Evolutionary conservation across 2,888 invertebrate genomes (phyloP).

Genomic region (Sarcophaga variegata): DNA sequence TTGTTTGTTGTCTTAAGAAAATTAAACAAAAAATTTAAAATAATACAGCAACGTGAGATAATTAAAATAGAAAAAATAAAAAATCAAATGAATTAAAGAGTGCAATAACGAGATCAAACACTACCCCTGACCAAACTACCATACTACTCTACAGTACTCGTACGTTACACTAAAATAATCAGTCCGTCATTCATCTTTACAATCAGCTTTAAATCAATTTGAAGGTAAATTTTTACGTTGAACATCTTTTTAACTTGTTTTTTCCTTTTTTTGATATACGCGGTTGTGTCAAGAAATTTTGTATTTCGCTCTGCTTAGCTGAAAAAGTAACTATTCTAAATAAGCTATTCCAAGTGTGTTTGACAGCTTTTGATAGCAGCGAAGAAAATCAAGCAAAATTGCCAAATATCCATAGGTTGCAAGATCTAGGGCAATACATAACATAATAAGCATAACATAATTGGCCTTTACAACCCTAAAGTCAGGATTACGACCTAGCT

Average conservation of each 20-base stretch:
- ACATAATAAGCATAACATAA: too few relatives aligned
- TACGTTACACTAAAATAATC: neutral
- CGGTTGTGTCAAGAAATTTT: too few relatives aligned
- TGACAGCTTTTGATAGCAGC: too few relatives aligned
- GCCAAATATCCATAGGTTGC: too few relatives aligned
- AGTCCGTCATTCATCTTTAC: neutral
- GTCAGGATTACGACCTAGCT: too few relatives aligned
- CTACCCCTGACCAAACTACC: neutral
- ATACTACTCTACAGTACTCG: neutral
- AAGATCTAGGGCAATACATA: too few relatives aligned
- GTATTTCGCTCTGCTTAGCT: too few relatives aligned
- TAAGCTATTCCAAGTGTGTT: too few relatives aligned
- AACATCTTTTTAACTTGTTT: neutral
- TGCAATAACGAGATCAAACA: neutral
- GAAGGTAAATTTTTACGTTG: conserved; percentile 45
- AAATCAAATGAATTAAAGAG: neutral
- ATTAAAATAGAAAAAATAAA: conserved; percentile 38
- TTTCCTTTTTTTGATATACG: neutral
- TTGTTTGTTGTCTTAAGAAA: neutral
- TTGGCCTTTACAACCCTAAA: too few relatives aligned
- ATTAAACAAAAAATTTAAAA: conserved; percentile 29
- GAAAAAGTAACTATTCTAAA: too few relatives aligned
- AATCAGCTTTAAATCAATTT: conserved; percentile 16
- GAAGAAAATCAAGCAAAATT: too few relatives aligned
- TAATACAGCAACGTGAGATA: conserved; percentile 25